Base-by-base conservation (phyloP, 2,113 vertebrate species). In the Emydura subglobosa region DNA sequence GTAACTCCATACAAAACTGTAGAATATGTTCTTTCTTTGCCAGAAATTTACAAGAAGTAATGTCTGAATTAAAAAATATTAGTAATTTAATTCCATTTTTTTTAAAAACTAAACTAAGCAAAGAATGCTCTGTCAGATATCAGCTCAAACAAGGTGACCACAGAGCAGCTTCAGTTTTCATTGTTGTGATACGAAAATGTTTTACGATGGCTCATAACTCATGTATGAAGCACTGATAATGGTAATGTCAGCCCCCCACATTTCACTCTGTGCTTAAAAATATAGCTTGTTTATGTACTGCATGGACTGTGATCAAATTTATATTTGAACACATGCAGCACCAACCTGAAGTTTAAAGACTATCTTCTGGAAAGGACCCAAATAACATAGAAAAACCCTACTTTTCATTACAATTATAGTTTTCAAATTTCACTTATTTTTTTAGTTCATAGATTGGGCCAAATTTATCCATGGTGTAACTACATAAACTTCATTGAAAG, bases 141-240 rank as follows among this genome's bases (percentile, higher is more conserved):
- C 95, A 87, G 96, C 94, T 93, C 96, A 95, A 96, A 92, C 85
- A 83, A 93, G 51, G 92, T 96, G 86, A 94, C 96, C 93, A 17
- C 96, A 94, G 95, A 92, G 95, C 95, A 89, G 91, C 94, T 83
- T 84, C 65, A 5, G 8, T 83, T 92, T 87, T 83, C 95, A 79
- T 93, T 87, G 85, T 84, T 96, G 93, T 96, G 89, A 39, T 59
- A 39, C 74, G 93, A 93, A 96, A 91, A 92, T 90, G 55, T 72
- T n/a, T 88, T 90, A 90, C 65, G 90, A 85, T 85, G 80, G 24
- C 95, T 94, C 94, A 74, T 86, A 81, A 94, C 81, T 95, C 93
- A 96, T 81, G 79, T 80, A 82, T 68, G 83, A 95, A 79, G 86
- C 55, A 90, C 96, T 57, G 93, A 97, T 87, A 93, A 88, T 65